phyloP scores from a whole-genome alignment of 2,888 invertebrate species.

The Tenthredo mesomela region DNA sequence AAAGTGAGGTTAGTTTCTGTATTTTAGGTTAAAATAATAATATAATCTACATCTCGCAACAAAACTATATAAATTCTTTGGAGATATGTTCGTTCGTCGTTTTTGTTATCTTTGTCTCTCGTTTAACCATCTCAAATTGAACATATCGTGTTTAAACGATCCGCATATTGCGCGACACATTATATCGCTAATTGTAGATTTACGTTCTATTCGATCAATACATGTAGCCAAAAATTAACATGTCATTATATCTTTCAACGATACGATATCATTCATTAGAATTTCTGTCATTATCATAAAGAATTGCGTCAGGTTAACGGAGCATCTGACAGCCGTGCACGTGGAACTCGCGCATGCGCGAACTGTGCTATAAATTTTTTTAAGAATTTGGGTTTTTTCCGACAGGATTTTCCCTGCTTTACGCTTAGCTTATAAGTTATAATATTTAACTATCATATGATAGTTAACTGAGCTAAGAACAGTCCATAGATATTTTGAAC shows the following conservation, averaged over 20 bases:
- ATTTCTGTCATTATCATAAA: not conserved
- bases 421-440: not conserved
- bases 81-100: not conserved
- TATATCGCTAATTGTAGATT: not conserved
- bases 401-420: not conserved
- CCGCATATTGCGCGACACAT: slow-evolving; percentile 17
- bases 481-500: not conserved
- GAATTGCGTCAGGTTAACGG: slow-evolving; percentile 39
- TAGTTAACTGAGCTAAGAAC: not conserved
- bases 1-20: slow-evolving; percentile 21
- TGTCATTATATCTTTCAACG: not conserved
- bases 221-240: not conserved
- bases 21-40: not conserved
- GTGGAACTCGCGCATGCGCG: slow-evolving; percentile 51
- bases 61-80: not conserved
- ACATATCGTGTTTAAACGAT: not conserved
- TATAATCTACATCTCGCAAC: not conserved
- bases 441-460: not conserved
- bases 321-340: slow-evolving; percentile 48
- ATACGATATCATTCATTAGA: not conserved
- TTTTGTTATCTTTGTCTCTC: not conserved
- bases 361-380: not conserved
- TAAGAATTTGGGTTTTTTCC: slow-evolving; percentile 13
- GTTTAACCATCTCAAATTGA: not conserved
- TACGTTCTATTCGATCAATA: not conserved